Base-by-base conservation (phyloP, 1,140 invertebrate species). In the Pachyrhynchus sulphureomaculatus region DNA sequence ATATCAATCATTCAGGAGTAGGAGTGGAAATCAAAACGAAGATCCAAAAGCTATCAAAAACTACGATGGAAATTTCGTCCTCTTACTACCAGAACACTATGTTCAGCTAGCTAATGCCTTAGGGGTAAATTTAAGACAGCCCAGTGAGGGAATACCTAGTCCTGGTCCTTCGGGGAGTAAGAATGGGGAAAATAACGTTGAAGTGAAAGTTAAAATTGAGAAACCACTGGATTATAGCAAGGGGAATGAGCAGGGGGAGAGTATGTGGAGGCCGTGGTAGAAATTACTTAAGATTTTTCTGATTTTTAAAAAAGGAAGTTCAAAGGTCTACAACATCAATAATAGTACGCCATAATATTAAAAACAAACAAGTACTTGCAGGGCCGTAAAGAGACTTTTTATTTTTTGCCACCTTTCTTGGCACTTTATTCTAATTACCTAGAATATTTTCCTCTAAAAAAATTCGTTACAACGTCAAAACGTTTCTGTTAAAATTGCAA, bases 21-120 rank as follows among this genome's bases (percentile, higher is more conserved):
- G 17, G 18, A 24, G 15, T 52, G 52, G 62, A 64, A 44, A 9
- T 49, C 6, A 54, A 62, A 34, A 29, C 41, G 57, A 58, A 24
- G 54, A 66, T 15, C 36, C 62, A 0, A 42, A 64, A 24, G 55
- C 66, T 9, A 64, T 64, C 15, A 72, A 72, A 60, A 72, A 64
- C 24, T 73, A 73, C 42, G 74, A 76, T 49, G 73, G 72, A 2
- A 76, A 71, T 44, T 74, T 75, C 41, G 73, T 77, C 9, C 68
- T 77, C 26, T 63, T 77, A 1, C 62, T 77, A 29, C 75, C 75
- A 1, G 74, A 75, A 55, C 75, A 77, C 61, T 77, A 77, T 49
- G 62, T 77, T 3, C 74, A 77, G 54, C 41, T 77, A 12, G 75
- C 75, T 0, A 69, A 68, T 18, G 75, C 74, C 18, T 55, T 77